These are phyloP conservation scores for Anodontia alba DNA, from an alignment of 2,888 invertebrate species.

Conservation along the genomic window DNA sequence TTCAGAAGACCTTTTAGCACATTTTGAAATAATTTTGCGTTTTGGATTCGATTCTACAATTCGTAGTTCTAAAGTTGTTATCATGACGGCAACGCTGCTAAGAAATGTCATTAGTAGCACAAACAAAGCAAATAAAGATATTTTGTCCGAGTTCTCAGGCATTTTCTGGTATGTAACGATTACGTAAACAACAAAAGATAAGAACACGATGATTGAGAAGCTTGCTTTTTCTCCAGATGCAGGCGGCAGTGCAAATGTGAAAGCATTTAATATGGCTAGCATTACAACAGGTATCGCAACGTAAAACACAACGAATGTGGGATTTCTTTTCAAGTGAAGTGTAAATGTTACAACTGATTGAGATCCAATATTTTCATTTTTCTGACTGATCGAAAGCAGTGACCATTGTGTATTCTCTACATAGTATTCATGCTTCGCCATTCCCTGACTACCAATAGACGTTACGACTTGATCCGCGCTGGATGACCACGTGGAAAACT, in stretches of 20 bases:
- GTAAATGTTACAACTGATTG: conserved; percentile 38
- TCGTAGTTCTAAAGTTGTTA: conserved; percentile 42
- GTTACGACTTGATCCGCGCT: conserved; percentile 33
- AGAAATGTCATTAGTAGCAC: conserved; percentile 34
- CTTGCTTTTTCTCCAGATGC: conserved; percentile 47
- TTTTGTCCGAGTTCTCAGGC: conserved; percentile 50
- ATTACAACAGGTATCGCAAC: conserved; percentile 45
- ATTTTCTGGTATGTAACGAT: conserved; percentile 56
- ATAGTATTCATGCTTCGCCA: conserved; percentile 37
- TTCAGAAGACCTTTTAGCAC: conserved; percentile 26
- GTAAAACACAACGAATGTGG: conserved; percentile 44
- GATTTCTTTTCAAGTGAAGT: conserved; percentile 39
- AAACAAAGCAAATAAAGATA: conserved; percentile 49
- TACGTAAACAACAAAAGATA: conserved; percentile 52
- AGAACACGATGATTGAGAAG: conserved; percentile 46
- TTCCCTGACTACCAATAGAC: conserved; percentile 36
- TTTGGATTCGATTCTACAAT: conserved; percentile 28
- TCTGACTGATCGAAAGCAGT: conserved; percentile 23
- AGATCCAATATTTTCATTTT: conserved; percentile 24
- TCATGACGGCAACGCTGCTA: conserved; percentile 41
- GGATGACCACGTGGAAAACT: conserved; percentile 55
- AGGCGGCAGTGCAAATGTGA: conserved; percentile 48
- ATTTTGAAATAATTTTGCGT: conserved; percentile 20
- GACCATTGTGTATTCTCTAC: conserved; percentile 53
- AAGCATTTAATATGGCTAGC: conserved; percentile 37